phyloP scores from a whole-genome alignment of 2,113 vertebrate genomes.

The Pseudorhombus dupliciocellatus region DNA sequence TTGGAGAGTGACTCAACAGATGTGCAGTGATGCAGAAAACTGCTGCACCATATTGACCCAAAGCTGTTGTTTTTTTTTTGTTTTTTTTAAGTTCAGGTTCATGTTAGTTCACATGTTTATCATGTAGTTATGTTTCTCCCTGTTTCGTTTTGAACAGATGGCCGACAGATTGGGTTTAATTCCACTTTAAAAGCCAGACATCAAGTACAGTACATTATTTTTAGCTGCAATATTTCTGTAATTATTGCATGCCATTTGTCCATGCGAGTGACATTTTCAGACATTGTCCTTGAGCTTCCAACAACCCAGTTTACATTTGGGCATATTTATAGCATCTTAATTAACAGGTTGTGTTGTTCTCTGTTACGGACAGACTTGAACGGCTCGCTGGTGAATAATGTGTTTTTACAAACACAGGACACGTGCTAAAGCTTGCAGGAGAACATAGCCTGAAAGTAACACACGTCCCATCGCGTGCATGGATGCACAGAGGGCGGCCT shows the following conservation, averaged over 20 bases:
- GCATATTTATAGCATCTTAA: slow-evolving; percentile 19
- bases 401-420: slow-evolving; percentile 19
- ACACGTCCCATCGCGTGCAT: background rate
- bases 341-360: slow-evolving; percentile 7
- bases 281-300: background rate
- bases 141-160: slow-evolving; percentile 12
- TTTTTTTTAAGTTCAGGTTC: background rate
- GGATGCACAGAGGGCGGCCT: background rate
- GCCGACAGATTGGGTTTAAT: background rate
- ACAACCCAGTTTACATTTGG: slow-evolving; percentile 17
- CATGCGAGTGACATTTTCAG: background rate
- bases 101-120: background rate
- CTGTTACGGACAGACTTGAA: slow-evolving; percentile 22
- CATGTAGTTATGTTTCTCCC: background rate
- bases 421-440: slow-evolving; percentile 14
- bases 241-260: background rate
- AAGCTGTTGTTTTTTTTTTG: background rate
- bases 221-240: background rate
- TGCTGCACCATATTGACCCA: background rate
- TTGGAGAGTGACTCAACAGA: slow-evolving; percentile 55
- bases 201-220: background rate
- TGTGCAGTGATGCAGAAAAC: slow-evolving; percentile 24
- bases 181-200: background rate
- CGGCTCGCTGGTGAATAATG: background rate
- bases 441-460: slow-evolving; percentile 4